phyloP scores from a whole-genome alignment of 2,888 invertebrate species.

The Helicoverpa assulta region DNA sequence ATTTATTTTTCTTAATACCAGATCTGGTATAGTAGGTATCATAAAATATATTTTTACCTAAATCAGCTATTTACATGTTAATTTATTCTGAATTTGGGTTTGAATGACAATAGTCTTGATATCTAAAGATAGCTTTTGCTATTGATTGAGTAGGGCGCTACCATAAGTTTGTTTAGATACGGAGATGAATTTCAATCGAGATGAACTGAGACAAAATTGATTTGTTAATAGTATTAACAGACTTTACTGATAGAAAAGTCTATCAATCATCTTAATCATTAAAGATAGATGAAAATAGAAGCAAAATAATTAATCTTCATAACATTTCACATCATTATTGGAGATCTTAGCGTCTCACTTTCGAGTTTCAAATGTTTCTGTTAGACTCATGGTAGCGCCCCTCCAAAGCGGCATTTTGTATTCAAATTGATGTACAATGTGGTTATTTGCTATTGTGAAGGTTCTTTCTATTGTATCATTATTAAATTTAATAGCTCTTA shows the following conservation, averaged over 20 bases:
- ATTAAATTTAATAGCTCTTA: slow-evolving; percentile 56
- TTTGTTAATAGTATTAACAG: no score
- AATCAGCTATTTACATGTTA: slow-evolving; percentile 51
- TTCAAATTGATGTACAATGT: slow-evolving; percentile 61
- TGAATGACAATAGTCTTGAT: slow-evolving; percentile 34
- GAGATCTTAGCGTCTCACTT: background rate
- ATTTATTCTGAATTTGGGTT: slow-evolving; percentile 40
- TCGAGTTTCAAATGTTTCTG: slow-evolving; percentile 9
- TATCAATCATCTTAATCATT: no score
- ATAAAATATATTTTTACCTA: slow-evolving; percentile 64
- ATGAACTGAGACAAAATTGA: background rate
- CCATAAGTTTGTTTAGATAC: slow-evolving; percentile 26
- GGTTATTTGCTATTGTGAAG: slow-evolving; percentile 59
- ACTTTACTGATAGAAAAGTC: no score
- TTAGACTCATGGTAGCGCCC: slow-evolving; percentile 34
- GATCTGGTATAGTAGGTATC: slow-evolving; percentile 50
- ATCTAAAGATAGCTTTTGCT: slow-evolving; percentile 51
- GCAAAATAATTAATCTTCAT: background rate
- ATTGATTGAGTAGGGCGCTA: slow-evolving; percentile 47
- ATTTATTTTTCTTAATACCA: slow-evolving; percentile 48
- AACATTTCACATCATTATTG: background rate
- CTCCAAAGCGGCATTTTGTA: slow-evolving; percentile 49
- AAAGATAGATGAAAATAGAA: background rate
- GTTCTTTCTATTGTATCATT: slow-evolving; percentile 51
- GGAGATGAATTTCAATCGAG: slow-evolving; percentile 5